phyloP scores from a whole-genome alignment of 2,113 vertebrate genomes.

The Cyprichromis sp. region DNA sequence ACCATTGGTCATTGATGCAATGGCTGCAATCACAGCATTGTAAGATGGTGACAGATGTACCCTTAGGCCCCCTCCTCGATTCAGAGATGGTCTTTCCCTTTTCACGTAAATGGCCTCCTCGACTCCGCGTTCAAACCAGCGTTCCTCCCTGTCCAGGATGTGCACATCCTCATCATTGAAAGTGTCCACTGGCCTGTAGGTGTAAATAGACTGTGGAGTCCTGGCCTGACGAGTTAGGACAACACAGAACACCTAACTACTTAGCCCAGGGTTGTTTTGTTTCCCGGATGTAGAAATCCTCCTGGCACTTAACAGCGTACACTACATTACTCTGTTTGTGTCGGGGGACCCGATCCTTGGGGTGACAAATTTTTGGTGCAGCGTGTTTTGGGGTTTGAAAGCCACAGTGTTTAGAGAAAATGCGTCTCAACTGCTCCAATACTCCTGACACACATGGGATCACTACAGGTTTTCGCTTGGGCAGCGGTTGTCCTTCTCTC shows the following conservation, averaged over 20 bases:
- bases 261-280: background rate
- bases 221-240: background rate
- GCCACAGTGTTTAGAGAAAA: background rate
- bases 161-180: fast-evolving
- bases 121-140: fast-evolving
- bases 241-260: background rate
- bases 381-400: fast-evolving
- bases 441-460: background rate
- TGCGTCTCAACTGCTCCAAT: fast-evolving
- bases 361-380: fast-evolving
- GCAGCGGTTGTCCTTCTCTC: fast-evolving
- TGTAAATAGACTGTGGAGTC: fast-evolving
- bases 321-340: fast-evolving
- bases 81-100: background rate
- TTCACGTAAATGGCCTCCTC: background rate
- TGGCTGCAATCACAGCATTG: background rate
- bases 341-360: fast-evolving
- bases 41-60: background rate
- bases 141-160: background rate
- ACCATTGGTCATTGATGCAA: background rate
- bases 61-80: background rate
- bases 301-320: background rate
- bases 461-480: fast-evolving
- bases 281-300: background rate
- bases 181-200: background rate